phyloP scores from a whole-genome alignment of 2,888 invertebrate genomes.

The Sesia apiformis region DNA sequence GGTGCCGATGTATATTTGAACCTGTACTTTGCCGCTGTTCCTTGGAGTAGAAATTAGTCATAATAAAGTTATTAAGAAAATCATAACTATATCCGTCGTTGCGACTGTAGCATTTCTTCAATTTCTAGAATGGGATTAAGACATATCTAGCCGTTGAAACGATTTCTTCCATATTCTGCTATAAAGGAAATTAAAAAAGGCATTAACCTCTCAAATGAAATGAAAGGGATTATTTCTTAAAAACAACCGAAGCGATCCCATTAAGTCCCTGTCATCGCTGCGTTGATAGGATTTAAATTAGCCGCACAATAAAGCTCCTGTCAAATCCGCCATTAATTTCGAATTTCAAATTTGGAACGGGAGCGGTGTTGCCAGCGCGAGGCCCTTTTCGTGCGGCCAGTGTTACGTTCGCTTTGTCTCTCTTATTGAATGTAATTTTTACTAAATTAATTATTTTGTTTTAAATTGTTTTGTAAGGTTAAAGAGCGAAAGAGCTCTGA shows the following conservation, averaged over 20 bases:
- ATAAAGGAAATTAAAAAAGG: background rate
- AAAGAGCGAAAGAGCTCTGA: too few relatives aligned
- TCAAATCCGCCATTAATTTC: constrained; percentile 72
- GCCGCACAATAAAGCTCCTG: constrained; percentile 70
- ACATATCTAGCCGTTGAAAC: too few relatives aligned
- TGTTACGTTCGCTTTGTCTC: background rate
- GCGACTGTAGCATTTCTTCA: too few relatives aligned
- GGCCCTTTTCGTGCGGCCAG: constrained; percentile 6
- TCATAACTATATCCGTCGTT: too few relatives aligned
- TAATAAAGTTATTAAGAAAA: too few relatives aligned
- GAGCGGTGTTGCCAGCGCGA: constrained; percentile 40
- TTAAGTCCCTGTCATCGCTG: constrained; percentile 69
- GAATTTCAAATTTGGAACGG: constrained; percentile 61
- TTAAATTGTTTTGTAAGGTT: background rate
- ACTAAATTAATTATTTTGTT: constrained; percentile 31
- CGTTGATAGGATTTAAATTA: constrained; percentile 73
- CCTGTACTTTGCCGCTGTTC: too few relatives aligned
- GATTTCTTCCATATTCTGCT: background rate
- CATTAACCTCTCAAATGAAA: constrained; percentile 20
- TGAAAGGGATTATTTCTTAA: constrained; percentile 54
- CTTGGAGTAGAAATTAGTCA: too few relatives aligned
- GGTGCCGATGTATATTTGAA: too few relatives aligned
- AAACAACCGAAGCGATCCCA: constrained; percentile 60
- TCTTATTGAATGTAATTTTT: constrained; percentile 29
- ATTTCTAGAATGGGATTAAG: too few relatives aligned